A percentile compares a stretch with the other conserved stretches of the same genome.
Conservation (phyloP, 2,888 invertebrate genomes). For the Temnothorax unifasciatus region DNA sequence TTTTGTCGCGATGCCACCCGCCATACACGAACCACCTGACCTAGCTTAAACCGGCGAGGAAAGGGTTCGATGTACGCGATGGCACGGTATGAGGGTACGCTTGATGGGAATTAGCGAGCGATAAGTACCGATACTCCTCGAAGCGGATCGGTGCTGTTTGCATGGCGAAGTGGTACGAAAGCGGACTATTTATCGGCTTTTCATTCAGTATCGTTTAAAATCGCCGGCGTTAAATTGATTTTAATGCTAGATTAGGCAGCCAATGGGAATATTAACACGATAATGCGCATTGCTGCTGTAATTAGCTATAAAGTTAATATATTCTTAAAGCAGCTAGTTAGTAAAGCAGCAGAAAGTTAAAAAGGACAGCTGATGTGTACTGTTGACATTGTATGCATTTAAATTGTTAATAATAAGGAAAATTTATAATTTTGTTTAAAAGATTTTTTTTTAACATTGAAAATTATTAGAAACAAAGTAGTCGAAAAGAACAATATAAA, state of each 20-base stretch:
- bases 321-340: neutral
- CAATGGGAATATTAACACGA: conserved; percentile 15
- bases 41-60: neutral
- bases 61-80: neutral
- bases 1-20: conserved; percentile 13
- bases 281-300: conserved; percentile 5
- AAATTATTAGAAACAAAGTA: neutral
- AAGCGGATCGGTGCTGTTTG: neutral
- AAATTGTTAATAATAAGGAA: conserved; percentile 9
- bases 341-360: too few relatives aligned
- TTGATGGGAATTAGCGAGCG: conserved; percentile 29
- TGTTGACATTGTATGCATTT: neutral
- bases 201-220: conserved; percentile 15
- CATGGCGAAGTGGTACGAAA: neutral
- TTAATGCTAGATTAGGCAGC: neutral
- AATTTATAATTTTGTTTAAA: neutral
- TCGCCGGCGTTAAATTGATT: conserved; percentile 15
- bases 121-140: conserved; percentile 27
- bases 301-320: neutral
- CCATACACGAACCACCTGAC: neutral
- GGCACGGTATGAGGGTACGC: neutral
- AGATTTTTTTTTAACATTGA: neutral
- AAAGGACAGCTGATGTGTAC: neutral
- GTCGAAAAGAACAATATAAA: neutral
- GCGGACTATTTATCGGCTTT: conserved; percentile 14